phyloP scores from a whole-genome alignment of 1,140 invertebrate genomes.

The Stegodyphus dumicola region DNA sequence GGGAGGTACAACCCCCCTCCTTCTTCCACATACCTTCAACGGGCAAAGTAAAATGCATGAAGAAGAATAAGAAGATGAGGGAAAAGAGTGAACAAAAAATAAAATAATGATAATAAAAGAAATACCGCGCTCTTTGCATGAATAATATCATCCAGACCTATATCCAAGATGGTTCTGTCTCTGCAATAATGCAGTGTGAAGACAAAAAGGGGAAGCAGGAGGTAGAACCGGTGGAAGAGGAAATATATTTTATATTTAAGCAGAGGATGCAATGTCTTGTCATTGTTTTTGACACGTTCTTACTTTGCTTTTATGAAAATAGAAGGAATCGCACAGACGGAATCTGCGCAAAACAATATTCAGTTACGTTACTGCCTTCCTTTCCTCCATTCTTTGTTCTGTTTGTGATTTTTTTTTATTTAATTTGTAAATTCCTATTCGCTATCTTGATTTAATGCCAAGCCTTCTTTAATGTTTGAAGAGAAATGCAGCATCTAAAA shows the following conservation, averaged over 20 bases:
- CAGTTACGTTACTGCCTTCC: not conserved
- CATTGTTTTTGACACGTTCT: constrained; percentile 55
- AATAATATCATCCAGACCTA: constrained; percentile 21
- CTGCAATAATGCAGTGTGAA: constrained; percentile 33
- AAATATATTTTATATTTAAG: constrained; percentile 35
- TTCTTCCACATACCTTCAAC: constrained; percentile 3
- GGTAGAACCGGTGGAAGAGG: not conserved
- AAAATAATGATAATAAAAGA: constrained; percentile 9
- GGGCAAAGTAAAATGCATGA: not conserved
- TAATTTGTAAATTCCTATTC: not conserved
- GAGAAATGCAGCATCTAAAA: too few relatives aligned
- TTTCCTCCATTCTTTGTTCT: not conserved
- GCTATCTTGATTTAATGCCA: not conserved
- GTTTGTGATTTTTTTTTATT: not conserved
- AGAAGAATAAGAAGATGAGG: not conserved
- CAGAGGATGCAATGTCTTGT: constrained; percentile 13
- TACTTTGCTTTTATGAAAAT: constrained; percentile 28
- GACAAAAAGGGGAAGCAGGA: constrained; percentile 14
- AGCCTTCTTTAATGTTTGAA: too few relatives aligned
- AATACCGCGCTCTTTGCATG: constrained; percentile 9
- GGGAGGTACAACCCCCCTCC: constrained; percentile 1
- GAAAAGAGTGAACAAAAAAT: not conserved
- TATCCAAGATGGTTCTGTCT: constrained; percentile 3
- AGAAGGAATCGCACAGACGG: not conserved
- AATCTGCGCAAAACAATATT: not conserved